phyloP scores from a whole-genome alignment of 1,140 invertebrate species.

The Conus betulinus region DNA sequence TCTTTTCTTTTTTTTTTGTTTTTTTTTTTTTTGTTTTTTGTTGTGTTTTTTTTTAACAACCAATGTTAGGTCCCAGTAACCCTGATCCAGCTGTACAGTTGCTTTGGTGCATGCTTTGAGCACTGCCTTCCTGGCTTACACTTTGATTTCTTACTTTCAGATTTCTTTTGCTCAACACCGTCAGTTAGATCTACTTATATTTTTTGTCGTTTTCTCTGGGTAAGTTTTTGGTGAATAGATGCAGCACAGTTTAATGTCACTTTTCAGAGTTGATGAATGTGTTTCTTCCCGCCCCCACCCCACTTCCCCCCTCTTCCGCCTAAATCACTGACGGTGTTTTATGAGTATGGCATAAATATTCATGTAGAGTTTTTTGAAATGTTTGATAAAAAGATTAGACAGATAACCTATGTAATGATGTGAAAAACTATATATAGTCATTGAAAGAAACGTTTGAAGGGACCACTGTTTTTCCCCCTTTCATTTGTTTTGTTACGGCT shows the following conservation, averaged over 20 bases:
- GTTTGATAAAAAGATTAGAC: too few relatives aligned
- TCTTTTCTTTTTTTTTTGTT: too few relatives aligned
- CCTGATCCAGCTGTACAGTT: not conserved
- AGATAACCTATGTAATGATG: too few relatives aligned
- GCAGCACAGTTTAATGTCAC: not conserved
- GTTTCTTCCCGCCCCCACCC: not conserved
- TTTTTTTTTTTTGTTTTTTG: not conserved
- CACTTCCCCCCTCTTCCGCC: not conserved
- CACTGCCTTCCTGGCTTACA: not conserved
- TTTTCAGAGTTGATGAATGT: not conserved
- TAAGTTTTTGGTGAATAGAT: conserved; percentile 39
- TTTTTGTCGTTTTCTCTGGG: conserved; percentile 97
- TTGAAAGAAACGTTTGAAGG: too few relatives aligned
- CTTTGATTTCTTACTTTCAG: conserved; percentile 76
- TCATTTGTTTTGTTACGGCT: too few relatives aligned
- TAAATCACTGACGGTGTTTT: too few relatives aligned
- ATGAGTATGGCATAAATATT: too few relatives aligned
- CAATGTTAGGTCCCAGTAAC: too few relatives aligned
- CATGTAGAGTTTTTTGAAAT: too few relatives aligned
- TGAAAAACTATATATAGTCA: too few relatives aligned
- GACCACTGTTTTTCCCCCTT: too few relatives aligned
- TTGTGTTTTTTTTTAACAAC: not conserved
- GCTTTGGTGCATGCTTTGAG: not conserved
- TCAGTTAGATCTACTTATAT: conserved; percentile 96
- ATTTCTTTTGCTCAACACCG: conserved; percentile 97